phyloP scores from a whole-genome alignment of 2,888 invertebrate genomes.

The Parasteatoda lunata region DNA sequence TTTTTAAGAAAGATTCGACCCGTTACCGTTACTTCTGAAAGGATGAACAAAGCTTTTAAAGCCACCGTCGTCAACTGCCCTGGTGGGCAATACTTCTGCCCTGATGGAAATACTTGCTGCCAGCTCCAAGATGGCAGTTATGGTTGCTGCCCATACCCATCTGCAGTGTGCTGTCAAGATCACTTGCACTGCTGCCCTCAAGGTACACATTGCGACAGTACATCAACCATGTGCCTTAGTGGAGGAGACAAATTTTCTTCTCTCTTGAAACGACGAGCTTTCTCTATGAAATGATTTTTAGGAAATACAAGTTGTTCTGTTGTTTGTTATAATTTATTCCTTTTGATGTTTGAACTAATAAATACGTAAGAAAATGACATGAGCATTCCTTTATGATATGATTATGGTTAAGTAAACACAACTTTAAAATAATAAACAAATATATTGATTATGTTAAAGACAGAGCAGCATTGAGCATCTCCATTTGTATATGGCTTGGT shows the following conservation, averaged over 20 bases:
- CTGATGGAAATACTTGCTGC: constrained; percentile 26
- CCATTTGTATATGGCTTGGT: too few species aligned
- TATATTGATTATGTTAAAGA: too few species aligned
- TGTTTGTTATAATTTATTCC: too few species aligned
- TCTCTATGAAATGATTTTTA: neutral
- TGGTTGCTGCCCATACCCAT: constrained; percentile 22
- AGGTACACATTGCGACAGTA: constrained; percentile 13
- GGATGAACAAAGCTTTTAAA: neutral
- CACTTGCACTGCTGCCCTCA: constrained; percentile 10
- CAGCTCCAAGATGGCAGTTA: neutral
- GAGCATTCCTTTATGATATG: too few species aligned
- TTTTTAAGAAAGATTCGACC: neutral
- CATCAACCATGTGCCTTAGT: constrained; percentile 4
- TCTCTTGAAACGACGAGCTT: constrained; percentile 6
- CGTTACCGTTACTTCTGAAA: too few species aligned
- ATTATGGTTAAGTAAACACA: too few species aligned
- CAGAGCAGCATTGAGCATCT: too few species aligned
- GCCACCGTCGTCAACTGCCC: constrained; percentile 1
- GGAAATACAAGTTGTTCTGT: too few species aligned
- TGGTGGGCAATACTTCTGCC: constrained; percentile 13
- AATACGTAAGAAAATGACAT: too few species aligned
- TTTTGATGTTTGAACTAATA: too few species aligned
- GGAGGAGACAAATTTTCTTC: neutral
- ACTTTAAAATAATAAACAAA: too few species aligned
- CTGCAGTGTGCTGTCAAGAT: constrained; percentile 10